These are phyloP conservation scores for Silurus lanzhouensis DNA, from an alignment of 2,797 vertebrate species.

Conservation along the genomic window DNA sequence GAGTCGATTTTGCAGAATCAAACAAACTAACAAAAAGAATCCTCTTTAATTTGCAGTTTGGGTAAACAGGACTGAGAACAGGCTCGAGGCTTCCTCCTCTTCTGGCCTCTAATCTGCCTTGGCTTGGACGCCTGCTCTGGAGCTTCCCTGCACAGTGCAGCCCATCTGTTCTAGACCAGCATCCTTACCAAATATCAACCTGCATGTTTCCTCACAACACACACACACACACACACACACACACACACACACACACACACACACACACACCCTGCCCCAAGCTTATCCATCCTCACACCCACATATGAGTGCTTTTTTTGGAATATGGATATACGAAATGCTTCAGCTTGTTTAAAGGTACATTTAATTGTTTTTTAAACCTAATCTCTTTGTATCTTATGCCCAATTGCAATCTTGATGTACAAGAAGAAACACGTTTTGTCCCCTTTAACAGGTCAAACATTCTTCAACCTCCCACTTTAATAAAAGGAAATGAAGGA, in stretches of 20 bases:
- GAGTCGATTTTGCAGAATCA: not conserved
- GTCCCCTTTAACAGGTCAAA: slow-evolving; percentile 75
- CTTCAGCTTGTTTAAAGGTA: not conserved
- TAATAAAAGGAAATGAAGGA: slow-evolving; percentile 67
- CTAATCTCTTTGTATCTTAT: not conserved
- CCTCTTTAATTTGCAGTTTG: not conserved
- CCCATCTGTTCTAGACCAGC: slow-evolving; percentile 61
- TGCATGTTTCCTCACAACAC: slow-evolving; percentile 21
- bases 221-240: slow-evolving; percentile 30
- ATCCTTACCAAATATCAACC: slow-evolving; percentile 38
- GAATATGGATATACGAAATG: not conserved
- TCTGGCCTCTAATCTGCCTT: slow-evolving; percentile 39
- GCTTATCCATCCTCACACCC: slow-evolving; percentile 24
- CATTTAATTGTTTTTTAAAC: not conserved
- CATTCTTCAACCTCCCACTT: slow-evolving; percentile 76
- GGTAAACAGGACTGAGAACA: slow-evolving; percentile 23
- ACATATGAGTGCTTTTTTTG: slow-evolving; percentile 13
- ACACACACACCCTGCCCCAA: slow-evolving; percentile 10
- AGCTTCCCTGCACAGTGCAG: slow-evolving; percentile 50
- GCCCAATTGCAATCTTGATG: not conserved
- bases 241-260: slow-evolving; percentile 29
- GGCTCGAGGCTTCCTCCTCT: slow-evolving; percentile 32
- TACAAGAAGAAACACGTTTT: not conserved
- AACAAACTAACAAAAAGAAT: not conserved
- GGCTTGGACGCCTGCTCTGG: slow-evolving; percentile 43